Percentiles rank a stretch among this genome's conserved stretches.
Conservation (phyloP, 2,113 vertebrate genomes). For the Mesoclemmys tuberculata region DNA sequence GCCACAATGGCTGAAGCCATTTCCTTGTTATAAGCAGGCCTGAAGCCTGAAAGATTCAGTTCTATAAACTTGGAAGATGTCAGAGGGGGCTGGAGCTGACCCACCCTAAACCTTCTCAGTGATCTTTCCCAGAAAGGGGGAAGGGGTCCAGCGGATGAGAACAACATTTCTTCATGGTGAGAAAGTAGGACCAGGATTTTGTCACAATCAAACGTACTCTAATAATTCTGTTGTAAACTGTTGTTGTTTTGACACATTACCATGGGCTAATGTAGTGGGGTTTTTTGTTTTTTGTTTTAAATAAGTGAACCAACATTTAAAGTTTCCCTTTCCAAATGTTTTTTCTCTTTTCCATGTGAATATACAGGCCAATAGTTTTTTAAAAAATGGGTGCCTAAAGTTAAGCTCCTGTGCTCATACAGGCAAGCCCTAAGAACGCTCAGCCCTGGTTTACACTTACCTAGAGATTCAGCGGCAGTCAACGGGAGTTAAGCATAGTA, state of each 20-base stretch:
- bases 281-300: too few relatives aligned
- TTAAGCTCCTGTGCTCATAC: neutral
- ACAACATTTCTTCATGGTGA: neutral
- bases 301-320: neutral
- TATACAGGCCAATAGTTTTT: neutral
- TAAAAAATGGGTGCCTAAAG: conserved; percentile 4
- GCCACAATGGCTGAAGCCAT: neutral
- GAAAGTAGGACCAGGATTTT: neutral
- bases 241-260: neutral
- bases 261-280: neutral
- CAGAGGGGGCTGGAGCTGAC: neutral
- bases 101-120: neutral
- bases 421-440: too few relatives aligned
- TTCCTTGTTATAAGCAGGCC: neutral
- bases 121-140: too few relatives aligned
- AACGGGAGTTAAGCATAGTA: too few relatives aligned
- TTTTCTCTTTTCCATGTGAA: conserved; percentile 10
- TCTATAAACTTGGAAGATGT: neutral
- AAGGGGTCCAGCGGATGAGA: neutral
- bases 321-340: neutral
- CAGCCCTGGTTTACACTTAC: too few relatives aligned
- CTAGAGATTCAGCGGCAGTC: too few relatives aligned
- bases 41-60: neutral
- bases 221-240: neutral
- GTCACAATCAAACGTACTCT: neutral